Evolutionary conservation across 2,797 vertebrate species (phyloP).

Genomic region (Typhlichthys subterraneus): DNA sequence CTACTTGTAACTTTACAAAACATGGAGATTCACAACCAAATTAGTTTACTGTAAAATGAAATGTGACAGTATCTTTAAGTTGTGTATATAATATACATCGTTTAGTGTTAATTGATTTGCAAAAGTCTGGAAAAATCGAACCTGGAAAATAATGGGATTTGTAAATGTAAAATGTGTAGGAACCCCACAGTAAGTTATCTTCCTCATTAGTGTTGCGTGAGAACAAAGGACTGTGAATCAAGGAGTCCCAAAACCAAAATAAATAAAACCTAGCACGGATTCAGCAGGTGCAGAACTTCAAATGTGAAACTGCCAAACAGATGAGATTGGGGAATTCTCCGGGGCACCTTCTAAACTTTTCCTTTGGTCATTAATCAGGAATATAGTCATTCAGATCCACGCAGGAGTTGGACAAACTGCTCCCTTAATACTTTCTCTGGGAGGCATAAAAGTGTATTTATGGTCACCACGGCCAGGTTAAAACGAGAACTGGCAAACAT

Average conservation of each 20-base stretch:
- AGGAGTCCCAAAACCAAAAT: constrained; percentile 42
- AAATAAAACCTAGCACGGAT: constrained; percentile 52
- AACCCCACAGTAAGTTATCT: constrained; percentile 18
- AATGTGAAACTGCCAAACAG: constrained; percentile 71
- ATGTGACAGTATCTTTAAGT: too few relatives aligned
- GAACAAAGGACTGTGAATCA: constrained; percentile 37
- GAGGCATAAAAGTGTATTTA: constrained; percentile 77
- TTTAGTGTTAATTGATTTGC: too few relatives aligned
- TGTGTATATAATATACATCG: too few relatives aligned
- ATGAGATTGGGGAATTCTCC: constrained; percentile 63
- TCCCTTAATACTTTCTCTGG: constrained; percentile 76
- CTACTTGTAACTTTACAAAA: too few relatives aligned
- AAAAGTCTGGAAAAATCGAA: too few relatives aligned
- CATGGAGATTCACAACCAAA: too few relatives aligned
- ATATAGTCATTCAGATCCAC: constrained; percentile 63
- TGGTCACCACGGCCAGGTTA: constrained; percentile 68
- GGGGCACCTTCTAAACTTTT: constrained; percentile 63
- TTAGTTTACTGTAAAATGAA: too few relatives aligned
- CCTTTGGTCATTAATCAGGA: constrained; percentile 65
- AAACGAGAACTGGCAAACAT: constrained; percentile 76
- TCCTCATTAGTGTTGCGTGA: constrained; percentile 51
- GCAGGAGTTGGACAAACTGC: constrained; percentile 70
- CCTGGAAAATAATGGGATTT: too few relatives aligned
- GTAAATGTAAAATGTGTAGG: too few relatives aligned
- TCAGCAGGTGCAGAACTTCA: constrained; percentile 32